Conservation (phyloP, 1,140 invertebrate genomes). For the Trichomalopsis sarcophagae region DNA sequence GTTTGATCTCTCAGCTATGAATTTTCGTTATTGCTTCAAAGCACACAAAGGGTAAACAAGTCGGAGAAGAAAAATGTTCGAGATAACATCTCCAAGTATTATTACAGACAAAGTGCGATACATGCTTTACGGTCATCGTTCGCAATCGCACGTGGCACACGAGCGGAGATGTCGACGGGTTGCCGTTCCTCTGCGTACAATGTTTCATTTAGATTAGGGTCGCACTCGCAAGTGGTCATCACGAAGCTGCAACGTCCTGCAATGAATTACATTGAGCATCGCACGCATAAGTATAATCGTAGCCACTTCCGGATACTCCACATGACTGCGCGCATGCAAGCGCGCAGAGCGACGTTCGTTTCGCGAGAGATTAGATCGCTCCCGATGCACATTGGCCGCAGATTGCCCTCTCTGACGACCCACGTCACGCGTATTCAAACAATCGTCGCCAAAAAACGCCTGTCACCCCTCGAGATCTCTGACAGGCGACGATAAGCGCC, state of each 20-base stretch:
- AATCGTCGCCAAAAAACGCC: background rate
- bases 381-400: background rate
- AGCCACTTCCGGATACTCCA: background rate
- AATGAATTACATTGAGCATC: background rate
- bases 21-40: no score
- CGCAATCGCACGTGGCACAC: no score
- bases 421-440: conserved; percentile 3
- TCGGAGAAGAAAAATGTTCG: no score
- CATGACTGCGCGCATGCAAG: background rate
- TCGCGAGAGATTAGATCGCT: background rate
- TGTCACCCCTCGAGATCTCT: background rate
- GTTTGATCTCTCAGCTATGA: no score
- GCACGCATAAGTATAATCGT: conserved; percentile 3
- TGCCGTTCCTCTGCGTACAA: background rate
- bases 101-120: no score
- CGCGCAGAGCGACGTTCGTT: background rate
- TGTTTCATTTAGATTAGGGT: conserved; percentile 18
- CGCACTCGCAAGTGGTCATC: background rate
- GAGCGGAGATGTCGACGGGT: no score
- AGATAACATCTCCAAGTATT: no score
- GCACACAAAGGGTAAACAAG: no score
- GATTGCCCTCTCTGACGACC: background rate
- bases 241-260: background rate
- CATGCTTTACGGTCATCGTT: no score
- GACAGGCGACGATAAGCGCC: conserved; percentile 8